These are phyloP conservation scores for Lates calcarifer DNA, from an alignment of 2,113 vertebrate genomes.

Conservation along the genomic window DNA sequence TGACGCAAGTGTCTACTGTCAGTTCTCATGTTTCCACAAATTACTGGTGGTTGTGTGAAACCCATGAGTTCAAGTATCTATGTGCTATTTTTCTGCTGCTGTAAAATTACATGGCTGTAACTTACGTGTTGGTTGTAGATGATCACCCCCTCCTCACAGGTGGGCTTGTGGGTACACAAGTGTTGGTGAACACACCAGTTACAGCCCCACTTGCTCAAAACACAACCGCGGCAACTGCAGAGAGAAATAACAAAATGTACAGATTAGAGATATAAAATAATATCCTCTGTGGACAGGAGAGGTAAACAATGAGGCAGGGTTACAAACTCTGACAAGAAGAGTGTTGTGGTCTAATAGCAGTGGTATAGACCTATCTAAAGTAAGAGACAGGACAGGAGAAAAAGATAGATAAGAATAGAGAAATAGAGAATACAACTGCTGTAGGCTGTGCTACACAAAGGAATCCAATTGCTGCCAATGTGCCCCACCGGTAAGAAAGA, in stretches of 20 bases:
- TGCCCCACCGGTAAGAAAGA: conserved; percentile 37
- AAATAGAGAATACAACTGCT: not conserved
- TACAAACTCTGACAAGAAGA: not conserved
- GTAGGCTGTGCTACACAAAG: not conserved
- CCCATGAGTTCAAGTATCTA: too few species aligned
- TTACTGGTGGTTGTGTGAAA: not conserved
- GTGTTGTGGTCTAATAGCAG: not conserved
- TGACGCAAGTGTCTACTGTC: too few species aligned
- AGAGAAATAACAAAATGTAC: not conserved
- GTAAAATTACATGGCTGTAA: not conserved
- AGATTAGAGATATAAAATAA: not conserved
- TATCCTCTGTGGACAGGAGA: not conserved
- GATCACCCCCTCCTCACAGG: conserved; percentile 90
- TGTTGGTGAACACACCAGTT: conserved; percentile 97
- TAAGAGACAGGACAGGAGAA: not conserved
- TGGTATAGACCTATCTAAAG: not conserved
- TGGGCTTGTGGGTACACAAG: conserved; percentile 91
- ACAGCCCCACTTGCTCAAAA: conserved; percentile 94
- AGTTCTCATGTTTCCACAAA: not conserved
- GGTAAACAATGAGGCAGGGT: not conserved
- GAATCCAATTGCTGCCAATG: conserved; percentile 39
- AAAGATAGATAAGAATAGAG: not conserved
- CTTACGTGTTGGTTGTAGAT: conserved; percentile 93
- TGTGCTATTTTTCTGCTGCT: not conserved
- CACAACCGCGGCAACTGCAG: conserved; percentile 93